These are phyloP conservation scores for Candidula unifasciata DNA, from an alignment of 2,888 invertebrate genomes.

Conservation along the genomic window DNA sequence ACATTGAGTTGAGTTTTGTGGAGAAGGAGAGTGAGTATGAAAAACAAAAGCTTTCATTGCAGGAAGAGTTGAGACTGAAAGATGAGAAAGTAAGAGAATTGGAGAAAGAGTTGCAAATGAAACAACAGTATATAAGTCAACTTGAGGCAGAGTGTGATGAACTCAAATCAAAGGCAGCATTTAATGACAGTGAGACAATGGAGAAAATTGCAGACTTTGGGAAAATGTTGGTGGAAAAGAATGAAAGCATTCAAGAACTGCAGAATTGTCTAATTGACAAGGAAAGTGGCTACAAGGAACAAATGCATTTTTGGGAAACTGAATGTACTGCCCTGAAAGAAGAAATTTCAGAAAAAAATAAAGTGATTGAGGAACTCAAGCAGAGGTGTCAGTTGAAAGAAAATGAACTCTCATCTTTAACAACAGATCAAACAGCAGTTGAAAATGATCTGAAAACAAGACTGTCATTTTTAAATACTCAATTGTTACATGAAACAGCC, in stretches of 20 bases:
- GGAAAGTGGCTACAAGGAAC: slow-evolving; percentile 38
- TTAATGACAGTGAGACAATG: slow-evolving; percentile 30
- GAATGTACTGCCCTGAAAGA: slow-evolving; percentile 45
- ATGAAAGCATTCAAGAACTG: slow-evolving; percentile 55
- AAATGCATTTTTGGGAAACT: slow-evolving; percentile 25
- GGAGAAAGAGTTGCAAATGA: slow-evolving; percentile 37
- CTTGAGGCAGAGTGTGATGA: slow-evolving; percentile 44
- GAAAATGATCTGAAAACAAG: slow-evolving; percentile 37
- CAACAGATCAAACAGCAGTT: background rate
- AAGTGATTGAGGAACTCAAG: slow-evolving; percentile 46
- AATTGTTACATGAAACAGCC: slow-evolving; percentile 39
- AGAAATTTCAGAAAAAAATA: slow-evolving; percentile 44
- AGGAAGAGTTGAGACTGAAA: slow-evolving; percentile 52
- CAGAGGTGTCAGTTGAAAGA: slow-evolving; percentile 34
- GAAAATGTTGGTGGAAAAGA: slow-evolving; percentile 38
- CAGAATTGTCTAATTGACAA: slow-evolving; percentile 39
- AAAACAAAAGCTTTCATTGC: slow-evolving; percentile 53
- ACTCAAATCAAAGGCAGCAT: slow-evolving; percentile 44
- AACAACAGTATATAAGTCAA: slow-evolving; percentile 29
- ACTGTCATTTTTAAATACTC: slow-evolving; percentile 42
- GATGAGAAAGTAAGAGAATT: slow-evolving; percentile 47
- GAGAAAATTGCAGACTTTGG: slow-evolving; percentile 27
- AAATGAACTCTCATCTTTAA: slow-evolving; percentile 32
- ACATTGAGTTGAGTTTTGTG: slow-evolving; percentile 59
- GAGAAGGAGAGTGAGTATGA: slow-evolving; percentile 61